Conservation (phyloP, 2,113 vertebrate genomes). For the Vimba vimba region DNA sequence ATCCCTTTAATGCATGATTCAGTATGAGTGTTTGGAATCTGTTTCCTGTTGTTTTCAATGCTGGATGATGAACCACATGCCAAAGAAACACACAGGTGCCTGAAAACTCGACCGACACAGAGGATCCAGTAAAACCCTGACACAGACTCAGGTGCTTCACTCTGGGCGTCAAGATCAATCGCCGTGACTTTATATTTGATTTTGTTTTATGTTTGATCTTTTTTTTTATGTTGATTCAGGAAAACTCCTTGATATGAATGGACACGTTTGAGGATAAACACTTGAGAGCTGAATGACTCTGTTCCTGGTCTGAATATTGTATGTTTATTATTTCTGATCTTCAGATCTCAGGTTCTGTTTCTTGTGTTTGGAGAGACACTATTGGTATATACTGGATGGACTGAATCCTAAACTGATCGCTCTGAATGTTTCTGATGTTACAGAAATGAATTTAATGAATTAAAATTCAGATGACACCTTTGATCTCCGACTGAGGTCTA, state of each 20-base stretch:
- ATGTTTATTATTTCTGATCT: conserved; percentile 6
- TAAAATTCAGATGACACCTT: background rate
- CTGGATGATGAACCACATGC: conserved; percentile 56
- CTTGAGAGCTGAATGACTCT: conserved; percentile 4
- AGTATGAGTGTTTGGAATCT: conserved; percentile 33
- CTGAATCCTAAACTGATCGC: background rate
- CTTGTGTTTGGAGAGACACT: background rate
- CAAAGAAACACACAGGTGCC: conserved; percentile 72
- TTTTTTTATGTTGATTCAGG: conserved; percentile 5
- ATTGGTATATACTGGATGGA: background rate
- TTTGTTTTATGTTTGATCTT: background rate
- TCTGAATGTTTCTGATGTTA: background rate
- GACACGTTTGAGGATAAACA: conserved; percentile 1
- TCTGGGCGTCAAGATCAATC: conserved; percentile 34
- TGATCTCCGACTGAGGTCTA: background rate
- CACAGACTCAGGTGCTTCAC: conserved; percentile 68
- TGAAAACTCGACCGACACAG: conserved; percentile 67
- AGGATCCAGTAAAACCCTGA: conserved; percentile 73
- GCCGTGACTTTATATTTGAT: background rate
- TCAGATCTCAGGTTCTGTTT: conserved; percentile 21
- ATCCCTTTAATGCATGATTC: background rate
- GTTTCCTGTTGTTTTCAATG: conserved; percentile 64
- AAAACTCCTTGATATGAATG: background rate
- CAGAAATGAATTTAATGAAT: background rate
- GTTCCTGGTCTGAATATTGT: conserved; percentile 23